Evolutionary conservation across 2,113 vertebrate species (phyloP).

Genomic region (Hiodon alosoides): DNA sequence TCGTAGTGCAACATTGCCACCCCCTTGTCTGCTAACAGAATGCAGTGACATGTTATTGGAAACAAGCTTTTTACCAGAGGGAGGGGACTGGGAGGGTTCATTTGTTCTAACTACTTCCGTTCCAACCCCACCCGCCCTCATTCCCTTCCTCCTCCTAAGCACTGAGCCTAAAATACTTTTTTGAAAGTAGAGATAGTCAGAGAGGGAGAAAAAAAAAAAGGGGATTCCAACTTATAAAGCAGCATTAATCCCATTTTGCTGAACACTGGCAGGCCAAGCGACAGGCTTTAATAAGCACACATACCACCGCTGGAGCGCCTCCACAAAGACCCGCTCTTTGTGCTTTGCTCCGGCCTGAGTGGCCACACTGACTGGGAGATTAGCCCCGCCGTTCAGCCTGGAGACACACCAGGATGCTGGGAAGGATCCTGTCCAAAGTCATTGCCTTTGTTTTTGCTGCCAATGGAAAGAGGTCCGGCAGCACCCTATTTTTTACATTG

Average conservation of each 20-base stretch:
- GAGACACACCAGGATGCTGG: slow-evolving; percentile 26
- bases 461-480: slow-evolving; percentile 6
- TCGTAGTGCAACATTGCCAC: slow-evolving; percentile 41
- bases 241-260: slow-evolving; percentile 35
- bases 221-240: slow-evolving; percentile 32
- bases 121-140: neutral
- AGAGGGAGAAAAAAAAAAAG: slow-evolving; percentile 25
- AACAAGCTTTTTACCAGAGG: slow-evolving; percentile 17
- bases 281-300: slow-evolving; percentile 29
- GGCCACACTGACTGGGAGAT: slow-evolving; percentile 27
- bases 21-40: slow-evolving; percentile 16
- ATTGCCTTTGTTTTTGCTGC: slow-evolving; percentile 22
- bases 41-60: slow-evolving; percentile 13
- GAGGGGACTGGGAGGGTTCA: slow-evolving; percentile 18
- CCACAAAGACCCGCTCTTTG: slow-evolving; percentile 29
- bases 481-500: neutral
- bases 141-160: slow-evolving; percentile 21
- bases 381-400: slow-evolving; percentile 24
- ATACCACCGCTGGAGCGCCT: slow-evolving; percentile 20
- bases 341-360: slow-evolving; percentile 24
- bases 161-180: slow-evolving; percentile 24
- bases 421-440: slow-evolving; percentile 21
- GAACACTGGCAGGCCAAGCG: slow-evolving; percentile 24
- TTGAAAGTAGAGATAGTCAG: slow-evolving; percentile 14
- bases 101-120: neutral